Conservation (phyloP, 2,888 invertebrate species). For the Mermis nigrescens region DNA sequence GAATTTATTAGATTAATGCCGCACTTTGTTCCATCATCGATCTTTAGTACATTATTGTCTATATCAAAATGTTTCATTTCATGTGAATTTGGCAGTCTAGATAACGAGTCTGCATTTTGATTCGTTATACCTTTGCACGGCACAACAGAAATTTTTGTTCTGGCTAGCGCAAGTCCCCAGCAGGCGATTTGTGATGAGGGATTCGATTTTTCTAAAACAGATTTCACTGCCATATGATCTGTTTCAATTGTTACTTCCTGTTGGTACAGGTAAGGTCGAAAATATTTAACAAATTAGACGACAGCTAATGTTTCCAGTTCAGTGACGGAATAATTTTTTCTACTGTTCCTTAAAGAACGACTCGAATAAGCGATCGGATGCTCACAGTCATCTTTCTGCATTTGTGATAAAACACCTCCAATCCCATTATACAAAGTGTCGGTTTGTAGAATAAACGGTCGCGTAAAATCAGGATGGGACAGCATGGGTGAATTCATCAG, state of each 20-base stretch:
- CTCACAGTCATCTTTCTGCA: slow-evolving; percentile 10
- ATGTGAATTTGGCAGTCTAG: slow-evolving; percentile 19
- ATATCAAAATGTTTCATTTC: background rate
- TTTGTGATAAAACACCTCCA: slow-evolving; percentile 21
- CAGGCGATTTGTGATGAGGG: slow-evolving; percentile 34
- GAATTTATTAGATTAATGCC: no score
- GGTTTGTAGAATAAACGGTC: slow-evolving; percentile 20
- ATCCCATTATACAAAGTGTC: slow-evolving; percentile 24
- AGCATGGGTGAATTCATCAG: slow-evolving; percentile 14
- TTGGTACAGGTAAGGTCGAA: slow-evolving; percentile 33
- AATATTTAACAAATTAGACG: slow-evolving; percentile 31
- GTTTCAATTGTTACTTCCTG: slow-evolving; percentile 27
- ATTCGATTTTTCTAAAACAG: slow-evolving; percentile 34
- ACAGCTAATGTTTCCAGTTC: slow-evolving; percentile 32
- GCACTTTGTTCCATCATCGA: no score
- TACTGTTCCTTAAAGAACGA: slow-evolving; percentile 22
- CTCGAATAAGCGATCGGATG: slow-evolving; percentile 19
- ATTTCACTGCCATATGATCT: slow-evolving; percentile 37
- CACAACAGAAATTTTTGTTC: no score
- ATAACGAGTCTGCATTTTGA: slow-evolving; percentile 32
- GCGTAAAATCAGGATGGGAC: slow-evolving; percentile 18
- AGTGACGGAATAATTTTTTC: slow-evolving; percentile 25
- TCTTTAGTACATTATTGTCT: no score
- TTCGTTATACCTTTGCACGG: slow-evolving; percentile 26
- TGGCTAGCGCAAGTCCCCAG: slow-evolving; percentile 34